phyloP scores from a whole-genome alignment of 2,797 vertebrate species.

The Arnoldichthys spilopterus region DNA sequence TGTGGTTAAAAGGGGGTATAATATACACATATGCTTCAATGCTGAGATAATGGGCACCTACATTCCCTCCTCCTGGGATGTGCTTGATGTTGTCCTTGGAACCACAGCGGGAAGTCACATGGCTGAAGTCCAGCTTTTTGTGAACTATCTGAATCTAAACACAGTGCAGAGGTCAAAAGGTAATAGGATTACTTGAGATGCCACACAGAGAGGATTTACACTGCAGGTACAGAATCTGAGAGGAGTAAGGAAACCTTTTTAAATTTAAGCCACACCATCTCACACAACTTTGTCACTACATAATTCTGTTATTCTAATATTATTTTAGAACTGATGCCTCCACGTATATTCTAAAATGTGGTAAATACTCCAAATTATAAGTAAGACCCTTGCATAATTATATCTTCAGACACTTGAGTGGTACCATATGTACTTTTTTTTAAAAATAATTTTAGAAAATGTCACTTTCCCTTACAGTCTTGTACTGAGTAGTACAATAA shows the following conservation, averaged over 20 bases:
- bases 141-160: constrained; percentile 97
- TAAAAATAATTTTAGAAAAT: too few species aligned
- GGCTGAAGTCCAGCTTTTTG: constrained; percentile 99
- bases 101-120: constrained; percentile 98
- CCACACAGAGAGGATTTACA: neutral
- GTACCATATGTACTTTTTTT: too few species aligned
- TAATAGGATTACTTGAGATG: constrained; percentile 53
- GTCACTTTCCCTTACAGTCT: neutral
- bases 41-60: constrained; percentile 76
- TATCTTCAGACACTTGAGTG: too few species aligned
- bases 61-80: constrained; percentile 99
- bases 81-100: constrained; percentile 99
- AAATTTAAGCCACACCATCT: neutral
- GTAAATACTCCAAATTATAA: too few species aligned
- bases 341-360: too few species aligned
- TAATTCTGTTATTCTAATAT: neutral
- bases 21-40: neutral
- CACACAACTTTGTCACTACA: neutral
- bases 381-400: too few species aligned
- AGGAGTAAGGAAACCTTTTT: neutral
- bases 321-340: too few species aligned
- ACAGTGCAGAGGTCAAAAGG: constrained; percentile 75
- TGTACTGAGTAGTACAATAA: neutral
- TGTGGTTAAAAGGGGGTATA: neutral
- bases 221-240: neutral